Evolutionary conservation across 2,113 vertebrate genomes (phyloP), one percentile per base, ranked within the genome.

Genomic region (Callipepla californica): DNA sequence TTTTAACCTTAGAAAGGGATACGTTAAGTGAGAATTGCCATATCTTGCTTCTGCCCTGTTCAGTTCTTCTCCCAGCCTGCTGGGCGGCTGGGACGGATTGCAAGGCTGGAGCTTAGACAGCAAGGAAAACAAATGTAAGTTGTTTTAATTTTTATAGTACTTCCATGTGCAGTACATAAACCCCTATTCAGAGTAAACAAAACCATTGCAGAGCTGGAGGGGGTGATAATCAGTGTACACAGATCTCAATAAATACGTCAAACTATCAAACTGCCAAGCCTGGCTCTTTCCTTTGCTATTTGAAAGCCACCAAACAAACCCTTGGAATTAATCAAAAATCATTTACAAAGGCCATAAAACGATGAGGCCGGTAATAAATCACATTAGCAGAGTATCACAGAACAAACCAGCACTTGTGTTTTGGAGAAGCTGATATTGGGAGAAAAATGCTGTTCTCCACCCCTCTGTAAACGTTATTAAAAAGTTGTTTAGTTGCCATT

Each of bases 261-360:
- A 61, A 50, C 45, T 34, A 85, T 34, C 7, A 16, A 76, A 90
- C 40, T 40, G 34, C 65, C 79, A 91, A 89, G 85, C 47, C 92
- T 86, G 86, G 78, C 93, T 90, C 74, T 87, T 55, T 36, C 30
- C 62, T 77, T 61, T 61, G 55, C 62, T 58, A 16, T 81, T 92
- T 70, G 45, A 91, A 75, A 66, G 36, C 10, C 47, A 75, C 42
- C 51, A 93, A 89, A 75, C 32, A 82, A 80, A 90, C 1, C 7
- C 48, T 94, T 55, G 82, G 45, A 85, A 94, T 83, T 51, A 67
- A 92, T 84, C 81, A 94, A 95, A 81, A 72, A 74, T 53, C 13
- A 86, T 88, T 94, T 88, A 65, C 81, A 89, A 89, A 93, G 74
- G 48, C 51, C 40, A 61, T 57, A 53, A 17, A 86, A 87, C 42